Evolutionary conservation across 1,140 invertebrate species (phyloP).

Genomic region (Apis laboriosa): DNA sequence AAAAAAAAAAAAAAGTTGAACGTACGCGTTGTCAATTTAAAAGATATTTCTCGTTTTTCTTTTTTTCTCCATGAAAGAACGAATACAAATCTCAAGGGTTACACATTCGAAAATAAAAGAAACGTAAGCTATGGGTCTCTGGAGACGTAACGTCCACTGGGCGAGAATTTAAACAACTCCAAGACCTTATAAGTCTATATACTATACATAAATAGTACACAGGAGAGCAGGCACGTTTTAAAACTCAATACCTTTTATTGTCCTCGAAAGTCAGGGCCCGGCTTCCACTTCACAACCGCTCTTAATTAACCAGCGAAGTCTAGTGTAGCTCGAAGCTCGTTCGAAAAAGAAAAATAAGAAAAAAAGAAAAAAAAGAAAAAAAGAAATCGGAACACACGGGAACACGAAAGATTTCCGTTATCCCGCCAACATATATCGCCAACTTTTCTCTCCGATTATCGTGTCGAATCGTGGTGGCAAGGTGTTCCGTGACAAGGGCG

Average conservation of each 20-base stretch:
- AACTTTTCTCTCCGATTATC: constrained; percentile 14
- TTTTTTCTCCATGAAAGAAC: too few relatives aligned
- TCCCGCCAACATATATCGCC: not conserved
- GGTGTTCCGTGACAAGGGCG: constrained; percentile 11
- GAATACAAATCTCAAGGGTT: too few relatives aligned
- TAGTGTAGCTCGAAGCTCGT: constrained; percentile 11
- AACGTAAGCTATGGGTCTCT: too few relatives aligned
- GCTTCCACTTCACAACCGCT: not conserved
- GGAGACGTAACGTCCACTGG: too few relatives aligned
- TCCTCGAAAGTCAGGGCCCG: not conserved
- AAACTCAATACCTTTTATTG: not conserved
- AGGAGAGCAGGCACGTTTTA: not conserved
- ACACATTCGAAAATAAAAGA: too few relatives aligned
- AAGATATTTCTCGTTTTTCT: too few relatives aligned
- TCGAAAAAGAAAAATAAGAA: not conserved
- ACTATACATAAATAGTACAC: too few relatives aligned
- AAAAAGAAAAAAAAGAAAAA: too few relatives aligned
- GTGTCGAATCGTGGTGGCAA: constrained; percentile 22
- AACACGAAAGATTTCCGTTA: constrained; percentile 20
- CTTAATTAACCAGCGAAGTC: constrained; percentile 1
- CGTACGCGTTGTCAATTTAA: too few relatives aligned
- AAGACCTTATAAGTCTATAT: too few relatives aligned
- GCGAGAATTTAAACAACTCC: too few relatives aligned
- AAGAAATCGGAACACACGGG: constrained; percentile 29
- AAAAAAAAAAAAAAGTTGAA: too few relatives aligned